Percentiles rank a stretch among this genome's conserved stretches.
Evolutionary conservation across 1,140 invertebrate genomes (phyloP).

Genomic region (Orius laevigatus): DNA sequence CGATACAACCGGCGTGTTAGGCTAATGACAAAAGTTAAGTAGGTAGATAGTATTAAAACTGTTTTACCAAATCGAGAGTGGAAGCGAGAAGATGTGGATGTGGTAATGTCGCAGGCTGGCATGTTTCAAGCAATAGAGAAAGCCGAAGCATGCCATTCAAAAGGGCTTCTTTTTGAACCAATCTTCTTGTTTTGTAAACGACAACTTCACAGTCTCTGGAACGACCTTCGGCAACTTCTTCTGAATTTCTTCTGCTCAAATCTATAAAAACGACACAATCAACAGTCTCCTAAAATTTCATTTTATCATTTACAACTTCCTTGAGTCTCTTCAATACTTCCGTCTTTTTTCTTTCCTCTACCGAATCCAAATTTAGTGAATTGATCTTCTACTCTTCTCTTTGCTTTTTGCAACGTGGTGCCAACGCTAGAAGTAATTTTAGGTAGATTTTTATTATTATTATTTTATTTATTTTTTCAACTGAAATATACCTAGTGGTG

Average conservation of each 20-base stretch:
- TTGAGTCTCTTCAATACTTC: slow-evolving; percentile 65
- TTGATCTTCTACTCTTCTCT: slow-evolving; percentile 69
- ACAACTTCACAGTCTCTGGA: slow-evolving; percentile 70
- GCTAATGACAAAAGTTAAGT: slow-evolving; percentile 39
- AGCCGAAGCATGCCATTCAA: slow-evolving; percentile 68
- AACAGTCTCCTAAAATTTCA: neutral
- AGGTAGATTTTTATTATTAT: neutral
- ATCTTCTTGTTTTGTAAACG: slow-evolving; percentile 63
- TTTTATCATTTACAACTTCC: slow-evolving; percentile 45
- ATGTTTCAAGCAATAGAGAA: slow-evolving; percentile 82
- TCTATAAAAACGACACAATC: slow-evolving; percentile 32
- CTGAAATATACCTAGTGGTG: slow-evolving; percentile 18
- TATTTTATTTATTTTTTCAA: neutral
- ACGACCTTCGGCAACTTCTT: slow-evolving; percentile 53
- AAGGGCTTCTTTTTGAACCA: slow-evolving; percentile 56
- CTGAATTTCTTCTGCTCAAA: slow-evolving; percentile 64
- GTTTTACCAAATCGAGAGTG: slow-evolving; percentile 73
- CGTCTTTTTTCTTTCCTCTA: slow-evolving; percentile 62
- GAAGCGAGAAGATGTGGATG: slow-evolving; percentile 93
- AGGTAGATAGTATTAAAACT: slow-evolving; percentile 5
- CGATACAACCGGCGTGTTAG: slow-evolving; percentile 79
- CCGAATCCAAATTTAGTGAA: slow-evolving; percentile 57
- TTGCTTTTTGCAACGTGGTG: slow-evolving; percentile 52
- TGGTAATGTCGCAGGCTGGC: slow-evolving; percentile 84
- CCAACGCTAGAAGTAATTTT: slow-evolving; percentile 30